A percentile compares a stretch with the other conserved stretches of the same genome.
Conservation (phyloP, 2,113 vertebrate species). For the Chlorodrepanis virens region DNA sequence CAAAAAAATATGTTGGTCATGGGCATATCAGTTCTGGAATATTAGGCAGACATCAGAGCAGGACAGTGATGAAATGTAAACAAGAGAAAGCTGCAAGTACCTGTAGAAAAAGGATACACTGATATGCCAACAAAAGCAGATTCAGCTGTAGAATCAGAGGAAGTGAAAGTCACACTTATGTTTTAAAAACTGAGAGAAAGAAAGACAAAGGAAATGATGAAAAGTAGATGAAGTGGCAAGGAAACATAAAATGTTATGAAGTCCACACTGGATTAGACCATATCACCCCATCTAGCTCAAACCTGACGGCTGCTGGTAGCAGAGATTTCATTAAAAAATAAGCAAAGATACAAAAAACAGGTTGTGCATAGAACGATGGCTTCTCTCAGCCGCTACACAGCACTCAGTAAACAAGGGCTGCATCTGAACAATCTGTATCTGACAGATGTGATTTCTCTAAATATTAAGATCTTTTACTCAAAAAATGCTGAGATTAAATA, state of each 20-base stretch:
- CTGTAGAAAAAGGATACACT: neutral
- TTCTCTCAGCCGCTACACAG: accelerated
- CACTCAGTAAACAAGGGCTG: neutral
- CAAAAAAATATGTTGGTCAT: neutral
- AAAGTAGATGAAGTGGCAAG: neutral
- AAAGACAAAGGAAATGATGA: neutral
- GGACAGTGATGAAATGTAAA: neutral
- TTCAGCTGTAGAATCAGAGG: neutral
- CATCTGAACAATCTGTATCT: neutral
- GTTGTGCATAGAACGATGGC: accelerated
- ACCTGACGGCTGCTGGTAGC: neutral
- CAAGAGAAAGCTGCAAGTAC: neutral
- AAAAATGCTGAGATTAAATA: neutral
- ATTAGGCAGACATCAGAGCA: neutral
- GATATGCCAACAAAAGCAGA: neutral
- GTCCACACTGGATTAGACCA: neutral
- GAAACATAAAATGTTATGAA: neutral
- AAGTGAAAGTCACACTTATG: neutral
- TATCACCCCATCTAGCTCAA: neutral
- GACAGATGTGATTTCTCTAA: neutral
- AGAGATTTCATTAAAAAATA: neutral
- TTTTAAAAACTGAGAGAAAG: neutral
- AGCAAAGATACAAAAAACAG: neutral
- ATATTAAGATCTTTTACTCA: neutral
- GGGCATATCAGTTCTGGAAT: neutral